phyloP scores from a whole-genome alignment of 23 tunicate genomes.

The Styela plicata region DNA sequence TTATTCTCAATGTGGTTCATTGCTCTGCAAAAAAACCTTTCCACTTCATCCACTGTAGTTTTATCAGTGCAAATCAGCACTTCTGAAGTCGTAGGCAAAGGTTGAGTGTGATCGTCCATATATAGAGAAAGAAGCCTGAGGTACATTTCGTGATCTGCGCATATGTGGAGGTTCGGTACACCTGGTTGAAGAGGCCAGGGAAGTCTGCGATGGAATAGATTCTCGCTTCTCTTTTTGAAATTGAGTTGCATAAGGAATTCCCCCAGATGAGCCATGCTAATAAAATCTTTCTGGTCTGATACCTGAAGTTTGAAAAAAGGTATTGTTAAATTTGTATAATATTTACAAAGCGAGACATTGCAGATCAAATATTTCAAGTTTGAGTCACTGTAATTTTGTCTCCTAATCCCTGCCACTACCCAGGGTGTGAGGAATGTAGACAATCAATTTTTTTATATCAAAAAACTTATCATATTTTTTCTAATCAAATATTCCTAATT shows the following conservation, averaged over 20 bases:
- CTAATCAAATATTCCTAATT: too few relatives aligned
- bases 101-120: slow-evolving; percentile 40
- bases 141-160: slow-evolving; percentile 36
- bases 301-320: too few relatives aligned
- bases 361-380: too few relatives aligned
- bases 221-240: not conserved
- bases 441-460: too few relatives aligned
- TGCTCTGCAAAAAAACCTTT: slow-evolving; percentile 41
- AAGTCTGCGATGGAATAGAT: not conserved
- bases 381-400: too few relatives aligned
- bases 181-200: not conserved
- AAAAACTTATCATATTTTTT: too few relatives aligned
- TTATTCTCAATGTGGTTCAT: not conserved
- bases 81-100: slow-evolving; percentile 59
- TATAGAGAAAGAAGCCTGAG: slow-evolving; percentile 40
- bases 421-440: too few relatives aligned
- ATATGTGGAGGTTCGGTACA: slow-evolving; percentile 40
- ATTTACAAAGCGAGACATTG: too few relatives aligned
- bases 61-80: slow-evolving; percentile 45
- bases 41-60: slow-evolving; percentile 51
- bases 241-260: slow-evolving; percentile 17
- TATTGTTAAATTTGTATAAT: too few relatives aligned
- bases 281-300: slow-evolving; percentile 45
- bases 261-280: slow-evolving; percentile 58
- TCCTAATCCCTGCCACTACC: too few relatives aligned